Evolutionary conservation across 1,140 invertebrate genomes (phyloP), one percentile per base, ranked within the genome.

Genomic region (Daktulosphaira vitifoliae): DNA sequence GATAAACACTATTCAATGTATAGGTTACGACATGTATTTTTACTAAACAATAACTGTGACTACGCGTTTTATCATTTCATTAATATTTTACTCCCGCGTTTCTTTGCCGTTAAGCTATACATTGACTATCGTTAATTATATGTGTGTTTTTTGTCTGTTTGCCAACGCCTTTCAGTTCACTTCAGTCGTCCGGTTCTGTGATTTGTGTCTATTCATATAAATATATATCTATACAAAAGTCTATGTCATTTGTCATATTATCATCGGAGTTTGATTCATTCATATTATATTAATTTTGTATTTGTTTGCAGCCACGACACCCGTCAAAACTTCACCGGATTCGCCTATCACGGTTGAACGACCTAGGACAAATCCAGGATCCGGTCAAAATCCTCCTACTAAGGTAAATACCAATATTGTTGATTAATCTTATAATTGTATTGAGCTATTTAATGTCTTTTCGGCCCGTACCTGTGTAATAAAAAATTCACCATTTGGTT

Each of bases 281-380:
- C 11, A n/a, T n/a, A n/a, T n/a, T n/a, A n/a, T n/a, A n/a, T n/a
- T n/a, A n/a, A 15, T 59, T 62, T 33, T 20, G 22, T 62, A 46
- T 6, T 33, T 26, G 6, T 62, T 48, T 15, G 44, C 26, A 62
- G 56, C 56, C 23, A 62, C 56, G 18, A 66, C 65, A 29, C 50
- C 52, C 11, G 50, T 53, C 16, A 66, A 66, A 37, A 54, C 65
- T 13, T 66, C 49, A 26, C 52, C 42, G 16, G 65, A 66, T 44
- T 53, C 65, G 38, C 65, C 65, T 5, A 66, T 49, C 49, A 11
- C 51, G 6, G 51, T 65, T 15, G 65, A 52, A 53, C 49, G 37
- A n/a, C 46, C 38, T 8, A 62, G 56, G 20, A 62, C 56, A n/a
- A 52, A 50, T 18, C 29, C 51, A 25, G 65, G 46, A 16, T 33